Base-by-base conservation (phyloP, 2,797 vertebrate genomes). In the Propithecus deckenii region DNA sequence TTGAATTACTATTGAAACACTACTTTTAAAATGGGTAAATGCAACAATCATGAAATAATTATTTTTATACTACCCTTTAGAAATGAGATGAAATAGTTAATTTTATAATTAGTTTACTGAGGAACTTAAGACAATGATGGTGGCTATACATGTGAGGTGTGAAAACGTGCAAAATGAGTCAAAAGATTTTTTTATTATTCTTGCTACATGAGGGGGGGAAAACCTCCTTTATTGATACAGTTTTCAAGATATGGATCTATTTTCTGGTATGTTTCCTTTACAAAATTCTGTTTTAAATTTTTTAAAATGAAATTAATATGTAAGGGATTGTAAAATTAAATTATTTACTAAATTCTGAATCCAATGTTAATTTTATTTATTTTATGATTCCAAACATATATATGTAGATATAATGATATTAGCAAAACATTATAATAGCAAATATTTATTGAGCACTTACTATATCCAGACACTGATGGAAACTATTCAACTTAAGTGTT, bases 81-180 rank as follows among this genome's bases (percentile, higher is more conserved):
- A 65, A 65, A 18, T 65, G 63, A 65, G 63, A 43, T 71, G 52
- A 83, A 83, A 76, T 92, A 78, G 15, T 32, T 65, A 72, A 61
- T 88, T 81, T 96, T 50, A 81, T 74, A 86, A 88, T 85, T 85
- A 84, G 48, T 78, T 86, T 93, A 32, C 79, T 76, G 71, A 87
- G 55, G 41, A 35, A 41, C 12, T 90, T 80, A 50, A 10, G 50
- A 88, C 23, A 86, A 83, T 43, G 7, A 71, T 48, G 22, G 14
- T 35, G 12, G 4, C 7, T 85, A 55, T 11, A 48, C 20, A 61
- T 76, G 69, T 46, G 35, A 75, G 4, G 4, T 81, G 20, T 71
- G 48, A 89, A 95, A 89, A 35, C 20, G 76, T 43, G 69, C 81
- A 38, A 71, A 95, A 61, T 59, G 32, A 93, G 30, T 80, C 38